Evolutionary conservation across 2,888 invertebrate species (phyloP), one percentile per base, ranked within the genome.

Genomic region (Cyclophora albipunctata): DNA sequence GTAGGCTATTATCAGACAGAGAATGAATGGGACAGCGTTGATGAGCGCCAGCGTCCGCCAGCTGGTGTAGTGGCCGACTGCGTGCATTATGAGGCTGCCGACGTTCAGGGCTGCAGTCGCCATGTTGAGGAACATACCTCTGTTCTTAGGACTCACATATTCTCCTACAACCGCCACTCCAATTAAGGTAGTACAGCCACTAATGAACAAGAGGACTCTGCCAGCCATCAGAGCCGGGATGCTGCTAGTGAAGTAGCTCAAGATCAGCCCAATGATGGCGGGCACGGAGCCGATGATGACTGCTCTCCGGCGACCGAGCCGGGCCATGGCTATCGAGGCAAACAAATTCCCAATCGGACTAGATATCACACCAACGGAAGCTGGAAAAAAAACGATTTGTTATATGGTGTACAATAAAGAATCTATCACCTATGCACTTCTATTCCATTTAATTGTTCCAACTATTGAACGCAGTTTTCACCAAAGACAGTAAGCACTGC

Each of bases 11-110:
- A 52, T 3, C 1, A 66, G 3, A 6, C 57, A 47, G 0, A 61
- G 0, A 1, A 58, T 20, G 3, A 54, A 49, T 0, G 69, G 67
- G 0, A 47, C n/a, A 70, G 64, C 35, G 5, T 57, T 49, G 0
- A 58, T 50, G 3, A 72, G 47, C 0, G 69, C 59, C n/a, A 70
- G 58, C 0, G 63, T 67, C 37, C 64, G 60, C 71, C 72, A 72
- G 34, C 60, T 48, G 4, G 57, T 56, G 33, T 51, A 66, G n/a
- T 60, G 54, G 3, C 61, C 64, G 7, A 67, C 3, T 5, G 68
- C 49, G 33, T 72, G 72, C 0, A 60, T 55, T 0, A 64, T 42
- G 34, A 57, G 58, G 7, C 55, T 52, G 0, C 67, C 67, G 2
- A 61, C n/a, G 33, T 52, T 58, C 0, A 59, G 50, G 2, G 56